Conservation (phyloP, 37 sponge, comb jelly and placozoan species). For the Amphimedon queenslandica region DNA sequence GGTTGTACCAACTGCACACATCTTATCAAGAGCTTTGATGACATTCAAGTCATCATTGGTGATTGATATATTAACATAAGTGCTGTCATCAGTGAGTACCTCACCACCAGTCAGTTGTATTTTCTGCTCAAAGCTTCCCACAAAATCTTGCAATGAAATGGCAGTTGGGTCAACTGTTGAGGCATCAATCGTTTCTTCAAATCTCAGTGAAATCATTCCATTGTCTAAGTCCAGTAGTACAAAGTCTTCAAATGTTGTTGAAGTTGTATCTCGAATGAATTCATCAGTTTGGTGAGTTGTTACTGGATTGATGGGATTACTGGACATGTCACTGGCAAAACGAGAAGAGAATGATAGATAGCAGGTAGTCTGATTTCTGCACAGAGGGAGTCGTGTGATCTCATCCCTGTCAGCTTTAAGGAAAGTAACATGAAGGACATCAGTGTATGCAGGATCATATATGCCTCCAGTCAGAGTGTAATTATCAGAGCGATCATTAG, state of each 20-base stretch:
- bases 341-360: constrained; percentile 26
- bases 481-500: constrained; percentile 12
- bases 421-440: constrained; percentile 46
- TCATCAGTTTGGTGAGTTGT: constrained; percentile 10
- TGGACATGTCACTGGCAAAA: constrained; percentile 66
- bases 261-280: constrained; percentile 53
- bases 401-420: constrained; percentile 66
- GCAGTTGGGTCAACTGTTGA: constrained; percentile 53
- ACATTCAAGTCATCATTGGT: constrained; percentile 64
- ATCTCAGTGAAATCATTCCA: constrained; percentile 59
- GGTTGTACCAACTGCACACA: constrained; percentile 28
- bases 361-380: constrained; percentile 51
- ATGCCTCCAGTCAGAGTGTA: constrained; percentile 76
- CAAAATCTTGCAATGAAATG: constrained; percentile 62
- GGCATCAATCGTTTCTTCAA: constrained; percentile 74
- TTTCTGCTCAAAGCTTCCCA: not conserved
- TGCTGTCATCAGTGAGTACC: constrained; percentile 58
- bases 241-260: constrained; percentile 55
- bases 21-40: constrained; percentile 41
- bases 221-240: constrained; percentile 64
- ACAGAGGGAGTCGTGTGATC: constrained; percentile 62
- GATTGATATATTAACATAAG: constrained; percentile 47
- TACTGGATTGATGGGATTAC: constrained; percentile 33
- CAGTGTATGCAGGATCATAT: not conserved
- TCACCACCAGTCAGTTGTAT: constrained; percentile 66